A percentile compares a stretch with the other conserved stretches of the same genome.
Conservation (phyloP, 2,888 invertebrate genomes). For the Lasiommata megera region DNA sequence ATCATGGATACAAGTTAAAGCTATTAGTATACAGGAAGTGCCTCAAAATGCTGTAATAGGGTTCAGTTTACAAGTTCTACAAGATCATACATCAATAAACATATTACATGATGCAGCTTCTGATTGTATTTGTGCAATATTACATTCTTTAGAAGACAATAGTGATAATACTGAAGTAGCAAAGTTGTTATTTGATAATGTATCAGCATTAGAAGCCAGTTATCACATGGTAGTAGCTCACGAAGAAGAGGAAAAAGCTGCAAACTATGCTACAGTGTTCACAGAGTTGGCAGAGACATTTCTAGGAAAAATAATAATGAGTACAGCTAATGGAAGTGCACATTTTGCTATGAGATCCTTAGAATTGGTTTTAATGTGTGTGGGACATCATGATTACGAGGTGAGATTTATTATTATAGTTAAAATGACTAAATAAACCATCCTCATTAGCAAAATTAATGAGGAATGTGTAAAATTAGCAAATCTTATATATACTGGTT, state of each 20-base stretch:
- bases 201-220: conserved; percentile 89
- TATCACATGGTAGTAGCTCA: conserved; percentile 95
- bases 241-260: conserved; percentile 96
- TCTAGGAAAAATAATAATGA: conserved; percentile 89
- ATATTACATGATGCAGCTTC: conserved; percentile 93
- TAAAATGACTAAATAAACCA: too few relatives aligned
- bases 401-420: conserved; percentile 71
- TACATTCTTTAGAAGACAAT: conserved; percentile 90
- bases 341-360: conserved; percentile 92
- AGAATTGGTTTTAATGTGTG: conserved; percentile 94
- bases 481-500: too few relatives aligned
- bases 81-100: conserved; percentile 81
- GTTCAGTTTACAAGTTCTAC: conserved; percentile 86
- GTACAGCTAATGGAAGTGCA: conserved; percentile 79
- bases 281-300: conserved; percentile 97
- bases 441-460: too few relatives aligned
- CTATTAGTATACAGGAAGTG: conserved; percentile 88
- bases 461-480: too few relatives aligned
- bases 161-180: conserved; percentile 88
- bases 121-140: conserved; percentile 92
- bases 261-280: conserved; percentile 96
- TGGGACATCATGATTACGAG: conserved; percentile 98
- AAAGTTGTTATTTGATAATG: conserved; percentile 89
- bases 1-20: conserved; percentile 94
- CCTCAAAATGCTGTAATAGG: conserved; percentile 87